Evolutionary conservation across 2,797 vertebrate species (phyloP), one percentile per base, ranked within the genome.

Genomic region (Rhadinocentrus ornatus): DNA sequence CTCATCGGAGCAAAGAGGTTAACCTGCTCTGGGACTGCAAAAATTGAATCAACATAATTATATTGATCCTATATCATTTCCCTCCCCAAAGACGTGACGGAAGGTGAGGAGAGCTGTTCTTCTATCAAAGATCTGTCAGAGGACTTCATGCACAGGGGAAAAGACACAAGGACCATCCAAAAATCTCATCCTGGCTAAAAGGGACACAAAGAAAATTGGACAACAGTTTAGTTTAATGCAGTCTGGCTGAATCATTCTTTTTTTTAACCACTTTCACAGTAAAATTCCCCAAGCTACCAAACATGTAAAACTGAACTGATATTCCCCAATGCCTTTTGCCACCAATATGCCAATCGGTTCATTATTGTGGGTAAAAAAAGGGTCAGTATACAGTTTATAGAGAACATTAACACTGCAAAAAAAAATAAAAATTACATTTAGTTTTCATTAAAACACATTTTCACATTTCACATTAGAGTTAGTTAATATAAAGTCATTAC

Each of bases 11-110:
- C 82, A 71, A 27, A 73, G 66, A 84, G 88, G 88, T 90, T 73
- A 91, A 89, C 82, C 70, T 89, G 88, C 84, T 86, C 64, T 75
- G 68, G 81, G 85, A 52, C 66, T 65, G 68, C 67, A 80, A 82
- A 84, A 74, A 81, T 77, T 56, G 78, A 81, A 87, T 85, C 89
- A 90, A 84, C 86, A 88, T 81, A 84, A 89, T 83, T 73, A 85
- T 78, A 83, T 73, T 80, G 87, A 87, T 88, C 53, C 76, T 73
- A 71, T 55, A n/a, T 81, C 83, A 76, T 70, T 72, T 34, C 66
- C 44, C 72, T 86, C 77, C 77, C 83, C 16, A 35, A 79, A 81
- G 84, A 69, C 39, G 12, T 15, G 60, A 46, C 76, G 68, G 71
- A 66, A 63, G 81, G 66, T 78, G 69, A 83, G 65, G 48, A 74